Evolutionary conservation across 2,113 vertebrate species (phyloP).

Genomic region (Eulemur macaco): DNA sequence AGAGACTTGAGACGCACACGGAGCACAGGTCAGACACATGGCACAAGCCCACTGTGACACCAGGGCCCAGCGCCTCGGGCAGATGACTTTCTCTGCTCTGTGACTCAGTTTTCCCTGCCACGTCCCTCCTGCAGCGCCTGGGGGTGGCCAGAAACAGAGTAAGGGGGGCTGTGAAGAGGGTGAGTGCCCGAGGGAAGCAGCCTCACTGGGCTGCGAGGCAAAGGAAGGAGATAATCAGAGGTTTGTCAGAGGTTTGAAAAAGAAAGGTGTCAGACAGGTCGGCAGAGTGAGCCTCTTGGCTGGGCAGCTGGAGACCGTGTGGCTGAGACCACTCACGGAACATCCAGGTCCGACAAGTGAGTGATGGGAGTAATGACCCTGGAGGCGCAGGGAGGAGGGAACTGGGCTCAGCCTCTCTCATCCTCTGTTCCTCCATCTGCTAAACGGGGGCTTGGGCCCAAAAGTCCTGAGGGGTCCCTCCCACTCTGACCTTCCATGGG

Average conservation of each 20-base stretch:
- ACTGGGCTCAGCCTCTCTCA: background rate
- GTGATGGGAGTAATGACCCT: background rate
- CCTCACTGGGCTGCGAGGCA: rapidly evolving
- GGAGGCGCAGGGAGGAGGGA: background rate
- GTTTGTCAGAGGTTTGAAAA: background rate
- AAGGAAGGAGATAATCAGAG: background rate
- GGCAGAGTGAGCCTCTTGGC: background rate
- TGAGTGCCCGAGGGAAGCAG: rapidly evolving
- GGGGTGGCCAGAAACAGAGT: background rate
- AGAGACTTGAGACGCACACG: too few relatives aligned
- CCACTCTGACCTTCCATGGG: background rate
- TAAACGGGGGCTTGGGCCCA: background rate
- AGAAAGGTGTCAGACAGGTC: background rate
- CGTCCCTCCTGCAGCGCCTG: background rate
- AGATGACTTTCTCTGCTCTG: background rate
- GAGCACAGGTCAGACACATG: background rate
- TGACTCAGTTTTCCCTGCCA: slow-evolving; percentile 35
- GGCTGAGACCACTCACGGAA: rapidly evolving
- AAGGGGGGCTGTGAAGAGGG: background rate
- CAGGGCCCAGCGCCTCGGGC: rapidly evolving
- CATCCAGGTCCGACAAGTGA: background rate
- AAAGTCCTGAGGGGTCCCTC: background rate
- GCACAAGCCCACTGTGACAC: background rate
- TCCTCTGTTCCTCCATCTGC: background rate
- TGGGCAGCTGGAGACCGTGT: rapidly evolving